phyloP scores from a whole-genome alignment of 2,888 invertebrate species.

The Stenchaetothrips biformis region DNA sequence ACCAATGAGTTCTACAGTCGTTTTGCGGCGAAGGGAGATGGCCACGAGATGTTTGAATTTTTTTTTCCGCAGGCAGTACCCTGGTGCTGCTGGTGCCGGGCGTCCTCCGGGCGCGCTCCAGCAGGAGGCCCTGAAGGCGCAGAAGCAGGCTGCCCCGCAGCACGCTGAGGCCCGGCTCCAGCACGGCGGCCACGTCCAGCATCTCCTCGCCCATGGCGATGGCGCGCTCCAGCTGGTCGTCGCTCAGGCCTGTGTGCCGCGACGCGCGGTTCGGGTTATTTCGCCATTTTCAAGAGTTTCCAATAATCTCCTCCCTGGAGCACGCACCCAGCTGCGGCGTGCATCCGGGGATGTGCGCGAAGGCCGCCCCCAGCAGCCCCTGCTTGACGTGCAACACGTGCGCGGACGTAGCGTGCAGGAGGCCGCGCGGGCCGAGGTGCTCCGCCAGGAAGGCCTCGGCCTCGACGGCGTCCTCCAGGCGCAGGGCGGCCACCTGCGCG shows the following conservation, averaged over 20 bases:
- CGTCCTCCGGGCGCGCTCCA: neutral
- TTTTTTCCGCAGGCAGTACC: neutral
- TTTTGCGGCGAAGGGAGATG: neutral
- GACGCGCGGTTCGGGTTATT: too few relatives aligned
- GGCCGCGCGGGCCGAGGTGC: neutral
- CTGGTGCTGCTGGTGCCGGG: neutral
- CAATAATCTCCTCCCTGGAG: neutral
- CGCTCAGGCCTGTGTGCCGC: neutral
- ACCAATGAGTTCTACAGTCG: neutral
- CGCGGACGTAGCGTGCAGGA: neutral
- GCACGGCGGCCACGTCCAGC: neutral
- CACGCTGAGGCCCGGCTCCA: neutral
- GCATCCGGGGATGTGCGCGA: neutral
- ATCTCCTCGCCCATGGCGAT: neutral
- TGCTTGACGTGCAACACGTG: neutral
- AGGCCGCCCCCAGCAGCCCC: neutral
- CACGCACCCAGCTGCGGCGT: neutral
- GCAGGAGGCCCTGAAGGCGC: neutral
- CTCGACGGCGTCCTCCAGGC: neutral
- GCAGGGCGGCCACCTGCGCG: neutral
- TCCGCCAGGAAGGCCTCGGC: slow-evolving; percentile 13
- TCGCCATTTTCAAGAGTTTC: too few relatives aligned
- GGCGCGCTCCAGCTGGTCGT: neutral
- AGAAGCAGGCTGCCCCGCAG: neutral
- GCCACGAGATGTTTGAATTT: neutral